Evolutionary conservation across 2,888 invertebrate genomes (phyloP).

Genomic region (Diarsia brunnea): DNA sequence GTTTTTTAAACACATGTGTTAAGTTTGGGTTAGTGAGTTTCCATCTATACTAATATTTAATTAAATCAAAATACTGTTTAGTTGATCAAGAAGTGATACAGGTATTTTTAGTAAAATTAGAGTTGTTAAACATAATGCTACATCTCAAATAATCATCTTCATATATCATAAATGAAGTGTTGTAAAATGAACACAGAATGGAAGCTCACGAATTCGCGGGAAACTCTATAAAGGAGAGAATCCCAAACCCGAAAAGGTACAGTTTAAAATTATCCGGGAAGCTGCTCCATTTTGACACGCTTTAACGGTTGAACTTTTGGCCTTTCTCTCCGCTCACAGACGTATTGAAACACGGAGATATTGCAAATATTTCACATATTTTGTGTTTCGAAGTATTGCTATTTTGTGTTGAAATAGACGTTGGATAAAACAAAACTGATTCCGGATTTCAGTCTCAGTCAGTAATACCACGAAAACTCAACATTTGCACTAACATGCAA

Average conservation of each 20-base stretch:
- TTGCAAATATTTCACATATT: constrained; percentile 38
- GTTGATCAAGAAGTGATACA: neutral
- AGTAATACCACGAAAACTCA: too few species aligned
- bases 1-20: too few species aligned
- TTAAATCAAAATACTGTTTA: neutral
- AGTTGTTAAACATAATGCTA: neutral
- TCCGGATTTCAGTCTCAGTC: neutral
- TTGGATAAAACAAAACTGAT: neutral
- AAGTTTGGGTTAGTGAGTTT: too few species aligned
- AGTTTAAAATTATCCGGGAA: constrained; percentile 32
- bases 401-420: constrained; percentile 4
- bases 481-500: too few species aligned
- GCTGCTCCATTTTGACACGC: constrained; percentile 34
- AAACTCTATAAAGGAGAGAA: constrained; percentile 7
- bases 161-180: neutral
- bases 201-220: neutral
- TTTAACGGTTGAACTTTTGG: constrained; percentile 32
- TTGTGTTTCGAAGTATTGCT: constrained; percentile 8
- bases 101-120: neutral
- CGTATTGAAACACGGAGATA: constrained; percentile 21
- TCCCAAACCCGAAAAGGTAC: constrained; percentile 13
- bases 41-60: too few species aligned
- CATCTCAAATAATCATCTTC: neutral
- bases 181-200: constrained; percentile 1
- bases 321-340: constrained; percentile 15